Conservation (phyloP, 2,888 invertebrate species). For the Drosophila borborema region DNA sequence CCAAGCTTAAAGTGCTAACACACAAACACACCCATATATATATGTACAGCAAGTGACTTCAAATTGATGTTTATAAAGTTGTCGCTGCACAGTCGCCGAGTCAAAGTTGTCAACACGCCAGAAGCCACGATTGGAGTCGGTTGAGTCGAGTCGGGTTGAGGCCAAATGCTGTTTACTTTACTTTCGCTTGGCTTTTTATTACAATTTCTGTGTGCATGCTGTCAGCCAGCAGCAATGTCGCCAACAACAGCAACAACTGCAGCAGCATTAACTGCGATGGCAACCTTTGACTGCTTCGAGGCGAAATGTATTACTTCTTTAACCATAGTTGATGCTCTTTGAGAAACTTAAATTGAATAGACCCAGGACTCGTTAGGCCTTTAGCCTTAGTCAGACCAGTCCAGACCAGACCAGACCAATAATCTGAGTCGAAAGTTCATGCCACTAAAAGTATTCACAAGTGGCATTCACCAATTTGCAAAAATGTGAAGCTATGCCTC, state of each 20-base stretch:
- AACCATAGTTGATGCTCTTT: conserved; percentile 52
- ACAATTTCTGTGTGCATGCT: conserved; percentile 41
- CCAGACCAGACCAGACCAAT: conserved; percentile 15
- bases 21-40: conserved; percentile 4
- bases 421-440: conserved; percentile 27
- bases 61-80: conserved; percentile 69
- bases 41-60: conserved; percentile 35
- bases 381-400: conserved; percentile 4
- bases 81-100: conserved; percentile 47
- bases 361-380: conserved; percentile 18
- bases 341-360: conserved; percentile 60
- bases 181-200: conserved; percentile 63
- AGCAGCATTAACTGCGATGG: conserved; percentile 7
- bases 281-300: conserved; percentile 36
- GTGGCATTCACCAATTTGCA: conserved; percentile 31
- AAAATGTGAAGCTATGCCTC: not conserved
- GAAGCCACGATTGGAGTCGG: conserved; percentile 57
- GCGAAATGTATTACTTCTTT: conserved; percentile 57
- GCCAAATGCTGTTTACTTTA: conserved; percentile 62
- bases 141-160: not conserved
- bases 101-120: conserved; percentile 67
- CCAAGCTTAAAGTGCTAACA: not conserved
- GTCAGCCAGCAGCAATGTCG: conserved; percentile 3
- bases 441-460: conserved; percentile 29
- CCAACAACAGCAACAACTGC: not conserved